Conservation (phyloP, 2,888 invertebrate species). For the Blera fallax region DNA sequence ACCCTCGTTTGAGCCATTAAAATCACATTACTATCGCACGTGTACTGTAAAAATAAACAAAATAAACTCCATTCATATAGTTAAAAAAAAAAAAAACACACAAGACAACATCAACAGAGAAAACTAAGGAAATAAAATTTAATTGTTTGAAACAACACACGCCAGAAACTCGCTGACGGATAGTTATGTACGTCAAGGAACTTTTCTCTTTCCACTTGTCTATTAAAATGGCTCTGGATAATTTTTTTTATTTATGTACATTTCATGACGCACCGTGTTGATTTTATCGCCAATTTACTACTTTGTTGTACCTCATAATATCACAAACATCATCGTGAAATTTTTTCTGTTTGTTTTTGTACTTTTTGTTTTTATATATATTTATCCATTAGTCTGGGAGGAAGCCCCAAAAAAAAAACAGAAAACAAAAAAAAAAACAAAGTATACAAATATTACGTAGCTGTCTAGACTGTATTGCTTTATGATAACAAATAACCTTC, state of each 20-base stretch:
- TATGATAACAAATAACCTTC: slow-evolving; percentile 59
- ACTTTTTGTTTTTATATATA: not conserved
- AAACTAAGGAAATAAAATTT: slow-evolving; percentile 9
- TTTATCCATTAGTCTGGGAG: not conserved
- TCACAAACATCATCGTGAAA: not conserved
- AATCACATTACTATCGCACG: not conserved
- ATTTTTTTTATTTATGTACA: not conserved
- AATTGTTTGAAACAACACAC: not conserved
- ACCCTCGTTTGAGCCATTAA: not conserved
- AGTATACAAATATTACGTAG: slow-evolving; percentile 52
- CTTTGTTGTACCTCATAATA: slow-evolving; percentile 9
- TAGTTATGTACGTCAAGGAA: not conserved
- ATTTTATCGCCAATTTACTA: slow-evolving; percentile 29
- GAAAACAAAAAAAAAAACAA: not conserved
- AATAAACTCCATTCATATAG: not conserved
- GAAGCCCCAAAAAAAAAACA: slow-evolving; percentile 23
- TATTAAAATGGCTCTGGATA: not conserved
- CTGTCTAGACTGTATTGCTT: slow-evolving; percentile 61
- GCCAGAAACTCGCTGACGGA: not conserved
- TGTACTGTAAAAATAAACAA: not conserved
- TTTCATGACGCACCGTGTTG: slow-evolving; percentile 13
- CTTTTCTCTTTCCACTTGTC: not conserved
- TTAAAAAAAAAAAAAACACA: not conserved
- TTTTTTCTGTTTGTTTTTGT: not conserved
- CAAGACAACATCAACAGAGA: no score